Conservation (phyloP, 2,888 invertebrate genomes). For the Drosophila paranaensis region DNA sequence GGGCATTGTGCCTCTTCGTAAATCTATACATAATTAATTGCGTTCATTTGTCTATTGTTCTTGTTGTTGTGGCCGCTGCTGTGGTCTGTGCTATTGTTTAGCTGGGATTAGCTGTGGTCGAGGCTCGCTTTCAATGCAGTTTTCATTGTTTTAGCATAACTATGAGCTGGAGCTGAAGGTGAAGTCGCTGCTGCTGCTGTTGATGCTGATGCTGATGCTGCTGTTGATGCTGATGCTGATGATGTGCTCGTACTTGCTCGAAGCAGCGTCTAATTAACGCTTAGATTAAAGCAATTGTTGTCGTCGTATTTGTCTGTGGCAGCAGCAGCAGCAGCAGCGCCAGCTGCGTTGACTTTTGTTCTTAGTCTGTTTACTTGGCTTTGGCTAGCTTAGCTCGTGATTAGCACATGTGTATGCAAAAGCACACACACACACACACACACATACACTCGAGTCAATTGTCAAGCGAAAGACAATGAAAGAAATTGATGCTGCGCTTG, state of each 20-base stretch:
- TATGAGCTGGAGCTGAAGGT: conserved; percentile 17
- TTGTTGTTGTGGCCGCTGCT: not conserved
- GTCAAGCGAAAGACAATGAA: conserved; percentile 32
- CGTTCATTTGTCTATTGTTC: conserved; percentile 1
- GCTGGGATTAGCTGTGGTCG: conserved; percentile 12
- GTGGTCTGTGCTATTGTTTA: not conserved
- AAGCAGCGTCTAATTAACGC: conserved; percentile 14
- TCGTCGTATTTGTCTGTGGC: conserved; percentile 22
- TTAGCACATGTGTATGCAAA: conserved; percentile 41
- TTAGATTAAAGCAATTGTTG: conserved; percentile 2
- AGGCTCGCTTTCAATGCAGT: conserved; percentile 19
- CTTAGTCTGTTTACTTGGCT: conserved; percentile 44
- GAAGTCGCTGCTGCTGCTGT: not conserved
- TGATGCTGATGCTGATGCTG: not conserved
- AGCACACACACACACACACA: conserved; percentile 12
- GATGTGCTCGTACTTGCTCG: not conserved
- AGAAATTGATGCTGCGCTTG: conserved; percentile 34
- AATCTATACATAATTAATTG: conserved; percentile 25
- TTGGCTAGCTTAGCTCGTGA: conserved; percentile 45
- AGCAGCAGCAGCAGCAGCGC: conserved; percentile 8
- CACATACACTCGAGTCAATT: not conserved
- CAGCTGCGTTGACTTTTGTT: conserved; percentile 44
- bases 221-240: not conserved
- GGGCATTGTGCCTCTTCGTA: not conserved
- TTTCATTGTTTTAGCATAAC: conserved; percentile 24